phyloP scores from a whole-genome alignment of 2,797 vertebrate genomes.

The Oceanodroma leucorhoa region DNA sequence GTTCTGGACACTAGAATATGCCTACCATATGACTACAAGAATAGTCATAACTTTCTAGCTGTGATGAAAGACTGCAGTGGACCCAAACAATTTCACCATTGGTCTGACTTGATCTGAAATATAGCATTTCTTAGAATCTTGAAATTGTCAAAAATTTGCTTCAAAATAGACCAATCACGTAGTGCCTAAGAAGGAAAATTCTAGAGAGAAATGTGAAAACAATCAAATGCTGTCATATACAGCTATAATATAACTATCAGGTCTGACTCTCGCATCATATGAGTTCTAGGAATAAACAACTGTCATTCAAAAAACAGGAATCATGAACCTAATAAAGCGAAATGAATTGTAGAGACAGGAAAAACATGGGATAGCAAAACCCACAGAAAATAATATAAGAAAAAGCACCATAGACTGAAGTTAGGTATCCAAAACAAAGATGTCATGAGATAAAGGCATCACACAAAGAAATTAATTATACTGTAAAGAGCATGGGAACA shows the following conservation, averaged over 20 bases:
- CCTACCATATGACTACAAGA: not conserved
- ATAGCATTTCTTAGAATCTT: not conserved
- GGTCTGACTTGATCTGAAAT: not conserved
- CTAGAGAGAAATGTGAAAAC: not conserved
- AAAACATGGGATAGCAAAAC: not conserved
- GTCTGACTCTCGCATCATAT: not conserved
- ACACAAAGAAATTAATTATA: not conserved
- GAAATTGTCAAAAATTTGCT: not conserved
- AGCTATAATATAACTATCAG: not conserved
- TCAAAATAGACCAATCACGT: not conserved
- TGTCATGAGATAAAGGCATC: not conserved
- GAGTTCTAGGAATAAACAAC: not conserved
- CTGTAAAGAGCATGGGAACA: not conserved
- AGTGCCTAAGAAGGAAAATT: not conserved
- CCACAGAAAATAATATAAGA: not conserved
- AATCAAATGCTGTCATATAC: not conserved
- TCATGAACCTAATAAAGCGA: not conserved
- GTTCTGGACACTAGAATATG: not conserved
- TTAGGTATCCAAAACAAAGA: not conserved
- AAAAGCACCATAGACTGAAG: not conserved
- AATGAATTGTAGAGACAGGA: not conserved
- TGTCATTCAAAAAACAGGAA: not conserved
- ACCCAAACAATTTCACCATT: not conserved
- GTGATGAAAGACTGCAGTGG: not conserved
- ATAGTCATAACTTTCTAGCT: not conserved